Percentiles rank a stretch among this genome's conserved stretches.
These are phyloP conservation scores for Peucedramus taeniatus DNA, from an alignment of 2,113 vertebrate genomes.

Conservation along the genomic window DNA sequence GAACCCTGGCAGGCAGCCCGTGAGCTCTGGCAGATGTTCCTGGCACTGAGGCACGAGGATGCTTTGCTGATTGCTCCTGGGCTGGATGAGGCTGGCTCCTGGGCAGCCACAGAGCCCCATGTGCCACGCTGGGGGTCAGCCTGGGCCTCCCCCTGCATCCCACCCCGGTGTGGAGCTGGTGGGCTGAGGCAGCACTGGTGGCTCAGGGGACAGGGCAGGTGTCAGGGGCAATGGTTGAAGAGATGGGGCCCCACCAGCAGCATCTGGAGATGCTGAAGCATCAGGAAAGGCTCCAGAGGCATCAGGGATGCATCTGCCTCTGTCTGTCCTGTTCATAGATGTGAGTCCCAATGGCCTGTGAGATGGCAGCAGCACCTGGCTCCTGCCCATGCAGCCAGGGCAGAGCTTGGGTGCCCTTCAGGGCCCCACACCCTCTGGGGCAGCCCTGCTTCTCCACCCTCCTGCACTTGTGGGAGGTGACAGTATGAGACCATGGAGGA, in stretches of 20 bases:
- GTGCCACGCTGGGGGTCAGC: not conserved
- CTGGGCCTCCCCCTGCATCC: not conserved
- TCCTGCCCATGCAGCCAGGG: not conserved
- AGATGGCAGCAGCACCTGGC: accelerated
- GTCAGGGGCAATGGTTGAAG: accelerated
- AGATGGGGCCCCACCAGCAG: not conserved
- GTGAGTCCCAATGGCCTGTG: accelerated
- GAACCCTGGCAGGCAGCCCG: conserved; percentile 7
- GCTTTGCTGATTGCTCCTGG: not conserved
- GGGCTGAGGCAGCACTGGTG: not conserved
- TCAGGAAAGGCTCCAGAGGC: not conserved
- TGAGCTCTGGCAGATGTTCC: conserved; percentile 23
- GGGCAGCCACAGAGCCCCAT: accelerated
- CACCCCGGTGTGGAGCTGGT: accelerated
- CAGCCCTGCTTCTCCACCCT: accelerated
- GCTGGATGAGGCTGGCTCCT: not conserved
- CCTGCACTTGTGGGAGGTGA: not conserved
- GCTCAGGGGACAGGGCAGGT: not conserved
- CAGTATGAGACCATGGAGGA: accelerated
- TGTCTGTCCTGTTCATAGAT: not conserved
- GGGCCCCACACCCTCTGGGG: not conserved
- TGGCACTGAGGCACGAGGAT: not conserved
- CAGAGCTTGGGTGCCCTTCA: accelerated
- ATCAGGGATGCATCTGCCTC: accelerated
- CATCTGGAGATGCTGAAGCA: not conserved